phyloP scores from a whole-genome alignment of 1,140 invertebrate species.

The Musca domestica region DNA sequence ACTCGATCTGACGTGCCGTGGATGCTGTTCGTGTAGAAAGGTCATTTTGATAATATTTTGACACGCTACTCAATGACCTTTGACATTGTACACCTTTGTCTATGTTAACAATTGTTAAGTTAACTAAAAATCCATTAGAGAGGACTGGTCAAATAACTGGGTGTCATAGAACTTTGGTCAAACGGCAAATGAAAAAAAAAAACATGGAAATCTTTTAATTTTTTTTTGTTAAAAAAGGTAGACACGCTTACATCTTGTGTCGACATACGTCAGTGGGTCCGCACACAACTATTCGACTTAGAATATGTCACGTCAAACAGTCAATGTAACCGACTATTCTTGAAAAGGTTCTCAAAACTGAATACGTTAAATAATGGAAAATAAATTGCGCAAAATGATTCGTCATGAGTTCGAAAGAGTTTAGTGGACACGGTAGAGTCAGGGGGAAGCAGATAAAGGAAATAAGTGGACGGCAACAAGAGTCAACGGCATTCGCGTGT shows the following conservation, averaged over 20 bases:
- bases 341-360: neutral
- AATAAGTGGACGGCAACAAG: neutral
- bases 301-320: neutral
- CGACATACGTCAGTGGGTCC: neutral
- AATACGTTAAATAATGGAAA: conserved; percentile 6
- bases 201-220: neutral
- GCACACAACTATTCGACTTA: neutral
- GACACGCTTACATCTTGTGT: neutral
- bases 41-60: neutral
- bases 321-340: too few species aligned
- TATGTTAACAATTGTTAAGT: neutral
- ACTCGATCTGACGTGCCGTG: neutral
- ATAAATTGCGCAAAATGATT: neutral
- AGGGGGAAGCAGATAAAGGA: neutral
- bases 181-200: neutral
- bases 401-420: neutral
- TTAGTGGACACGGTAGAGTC: neutral
- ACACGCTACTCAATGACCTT: neutral
- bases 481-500: too few species aligned
- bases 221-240: too few species aligned
- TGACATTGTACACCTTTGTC: neutral
- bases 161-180: neutral
- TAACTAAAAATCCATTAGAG: neutral
- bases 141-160: conserved; percentile 2
- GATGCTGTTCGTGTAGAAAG: neutral